Percentiles rank a stretch among this genome's conserved stretches.
Conservation (phyloP, 30 jellyfish, hydroid and myxozoan species). For the Rhopilema esculentum region DNA sequence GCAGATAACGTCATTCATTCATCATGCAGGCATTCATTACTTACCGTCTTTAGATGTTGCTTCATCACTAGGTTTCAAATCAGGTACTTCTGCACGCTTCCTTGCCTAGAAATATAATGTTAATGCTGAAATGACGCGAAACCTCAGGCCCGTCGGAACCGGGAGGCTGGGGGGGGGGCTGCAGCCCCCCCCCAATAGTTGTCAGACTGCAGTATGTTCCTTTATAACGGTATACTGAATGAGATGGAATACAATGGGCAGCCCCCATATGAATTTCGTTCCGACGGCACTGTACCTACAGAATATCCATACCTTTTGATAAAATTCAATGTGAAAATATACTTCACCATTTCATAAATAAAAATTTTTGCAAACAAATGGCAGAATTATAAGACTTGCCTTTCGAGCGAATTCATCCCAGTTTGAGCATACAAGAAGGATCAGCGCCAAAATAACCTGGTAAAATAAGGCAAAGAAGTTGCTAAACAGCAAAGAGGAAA, state of each 20-base stretch:
- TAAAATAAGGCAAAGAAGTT: not conserved
- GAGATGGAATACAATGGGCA: too few species aligned
- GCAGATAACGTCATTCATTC: too few species aligned
- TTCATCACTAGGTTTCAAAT: not conserved
- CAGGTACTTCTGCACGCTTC: not conserved
- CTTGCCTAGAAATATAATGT: not conserved
- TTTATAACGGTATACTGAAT: too few species aligned
- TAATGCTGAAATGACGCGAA: not conserved
- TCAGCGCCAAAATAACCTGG: constrained; percentile 6
- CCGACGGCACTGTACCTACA: not conserved
- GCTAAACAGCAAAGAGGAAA: not conserved
- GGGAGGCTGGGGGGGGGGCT: too few species aligned
- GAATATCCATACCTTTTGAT: not conserved
- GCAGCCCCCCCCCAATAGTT: too few species aligned
- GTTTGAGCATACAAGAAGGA: not conserved
- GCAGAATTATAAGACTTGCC: constrained; percentile 7
- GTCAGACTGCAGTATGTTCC: too few species aligned
- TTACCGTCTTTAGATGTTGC: not conserved
- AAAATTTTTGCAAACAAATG: not conserved
- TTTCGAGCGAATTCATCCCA: constrained; percentile 29
- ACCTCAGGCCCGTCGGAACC: too few species aligned
- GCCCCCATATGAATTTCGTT: too few species aligned
- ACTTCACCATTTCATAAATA: not conserved
- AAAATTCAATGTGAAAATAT: not conserved
- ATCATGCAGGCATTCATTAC: not conserved